Percentiles rank a stretch among this genome's conserved stretches.
phyloP scores from a whole-genome alignment of 2,888 invertebrate species.

The Thymelicus sylvestris region DNA sequence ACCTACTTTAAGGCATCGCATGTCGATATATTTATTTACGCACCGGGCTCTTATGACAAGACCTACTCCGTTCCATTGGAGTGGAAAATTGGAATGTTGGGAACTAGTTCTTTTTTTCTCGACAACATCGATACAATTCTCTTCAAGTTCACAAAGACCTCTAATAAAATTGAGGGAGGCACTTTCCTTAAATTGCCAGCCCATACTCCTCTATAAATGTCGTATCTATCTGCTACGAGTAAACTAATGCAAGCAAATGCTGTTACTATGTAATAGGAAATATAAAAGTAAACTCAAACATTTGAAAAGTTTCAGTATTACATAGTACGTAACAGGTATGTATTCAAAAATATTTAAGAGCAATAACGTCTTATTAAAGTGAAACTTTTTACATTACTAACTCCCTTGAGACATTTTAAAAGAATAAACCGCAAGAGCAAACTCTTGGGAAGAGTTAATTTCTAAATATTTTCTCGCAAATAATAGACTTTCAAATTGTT shows the following conservation, averaged over 20 bases:
- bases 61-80: slow-evolving; percentile 41
- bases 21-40: slow-evolving; percentile 45
- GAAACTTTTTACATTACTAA: slow-evolving; percentile 7
- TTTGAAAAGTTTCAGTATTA: neutral
- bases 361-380: neutral
- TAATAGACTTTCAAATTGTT: slow-evolving; percentile 13
- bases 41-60: slow-evolving; percentile 42
- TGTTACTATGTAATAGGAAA: neutral
- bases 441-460: slow-evolving; percentile 36
- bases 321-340: too few relatives aligned
- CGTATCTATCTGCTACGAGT: neutral
- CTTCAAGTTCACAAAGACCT: slow-evolving; percentile 39
- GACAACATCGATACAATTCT: slow-evolving; percentile 45
- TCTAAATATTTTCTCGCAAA: slow-evolving; percentile 30
- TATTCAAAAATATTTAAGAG: neutral
- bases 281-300: neutral
- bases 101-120: slow-evolving; percentile 42
- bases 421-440: slow-evolving; percentile 40
- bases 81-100: slow-evolving; percentile 48
- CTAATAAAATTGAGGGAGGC: slow-evolving; percentile 39
- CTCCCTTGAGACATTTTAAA: slow-evolving; percentile 42
- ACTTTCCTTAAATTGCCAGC: slow-evolving; percentile 20
- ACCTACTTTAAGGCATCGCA: slow-evolving; percentile 5
- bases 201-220: slow-evolving; percentile 8
- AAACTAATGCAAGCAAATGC: neutral